Base-by-base conservation (phyloP, 1,140 invertebrate genomes). In the Trichomalopsis sarcophagae region DNA sequence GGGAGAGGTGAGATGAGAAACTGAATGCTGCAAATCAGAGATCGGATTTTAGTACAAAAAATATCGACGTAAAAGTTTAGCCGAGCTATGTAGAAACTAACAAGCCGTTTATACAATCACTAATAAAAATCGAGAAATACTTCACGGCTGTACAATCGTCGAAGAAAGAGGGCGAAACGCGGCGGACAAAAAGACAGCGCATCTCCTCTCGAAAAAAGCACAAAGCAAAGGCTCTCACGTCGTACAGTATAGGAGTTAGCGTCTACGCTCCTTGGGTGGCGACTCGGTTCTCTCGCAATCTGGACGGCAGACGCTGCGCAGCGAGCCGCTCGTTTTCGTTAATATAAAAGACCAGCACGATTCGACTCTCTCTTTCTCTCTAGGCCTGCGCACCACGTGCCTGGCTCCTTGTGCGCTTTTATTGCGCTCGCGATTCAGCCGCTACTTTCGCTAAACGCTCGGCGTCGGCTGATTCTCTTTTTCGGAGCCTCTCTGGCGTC, bases 211-310 rank as follows among this genome's bases (percentile, higher is more conserved):
- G 33, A 79, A 79, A 78, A 79, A 79, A 62, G 30, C 44, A 81
- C 17, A 71, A 69, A 69, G n/a, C 7, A 33, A 81, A 36, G 21
- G 62, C 66, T n/a, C 36, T 69, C 66, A 47, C 66, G 36, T 23
- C 21, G 17, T 7, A 62, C 1, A 21, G 55, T 36, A 36, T 36
- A 36, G 33, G 33, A 36, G 33, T 3, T 36, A 36, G 33, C 33
- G 33, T 62, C 55, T 62, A 62, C 21, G 40, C 82, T 84, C 82
- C 82, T 80, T 84, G 83, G 83, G 83, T 84, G 83, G 83, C 83
- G 50, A 11, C 74, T 30, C n/a, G 33, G 40, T 40, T 40, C 76
- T 21, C 27, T 84, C 82, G 83, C 83, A 84, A 84, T 84, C 83
- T 84, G 83, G 83, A 79, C 76, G n/a, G 77, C 83, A 84, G 83